Conservation (phyloP, 53 echinoderm and acorn worm genomes). For the Echinarachnius parma region DNA sequence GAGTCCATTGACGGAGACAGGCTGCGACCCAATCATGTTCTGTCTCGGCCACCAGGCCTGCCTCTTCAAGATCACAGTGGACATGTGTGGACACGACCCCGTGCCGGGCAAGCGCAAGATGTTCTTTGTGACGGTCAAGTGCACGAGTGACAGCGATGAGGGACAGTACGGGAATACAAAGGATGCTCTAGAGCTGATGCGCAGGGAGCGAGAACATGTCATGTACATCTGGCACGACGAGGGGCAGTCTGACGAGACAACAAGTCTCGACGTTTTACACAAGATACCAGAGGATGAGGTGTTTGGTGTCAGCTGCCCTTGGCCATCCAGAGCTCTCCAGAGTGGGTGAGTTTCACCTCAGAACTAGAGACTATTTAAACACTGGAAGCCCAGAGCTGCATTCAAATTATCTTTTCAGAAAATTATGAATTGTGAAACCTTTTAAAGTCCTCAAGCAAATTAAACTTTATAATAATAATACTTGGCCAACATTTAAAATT, state of each 20-base stretch:
- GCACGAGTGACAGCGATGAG: constrained; percentile 76
- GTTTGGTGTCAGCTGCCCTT: constrained; percentile 78
- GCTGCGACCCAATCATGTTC: constrained; percentile 87
- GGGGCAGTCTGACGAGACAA: constrained; percentile 45
- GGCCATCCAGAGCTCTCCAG: constrained; percentile 55
- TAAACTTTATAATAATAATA: too few species aligned
- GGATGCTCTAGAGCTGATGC: constrained; percentile 45
- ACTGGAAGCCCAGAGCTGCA: too few species aligned
- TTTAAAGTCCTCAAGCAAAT: too few species aligned
- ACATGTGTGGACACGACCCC: constrained; percentile 83
- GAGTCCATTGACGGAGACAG: constrained; percentile 71
- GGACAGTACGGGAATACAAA: constrained; percentile 55
- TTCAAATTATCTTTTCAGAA: too few species aligned
- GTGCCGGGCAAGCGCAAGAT: constrained; percentile 89
- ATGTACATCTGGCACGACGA: constrained; percentile 70
- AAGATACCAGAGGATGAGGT: constrained; percentile 79
- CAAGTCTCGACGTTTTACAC: constrained; percentile 53
- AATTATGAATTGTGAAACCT: too few species aligned
- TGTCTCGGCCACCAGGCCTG: constrained; percentile 98
- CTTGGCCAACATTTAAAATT: too few species aligned
- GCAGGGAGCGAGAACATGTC: constrained; percentile 66
- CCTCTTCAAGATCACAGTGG: constrained; percentile 87
- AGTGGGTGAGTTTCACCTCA: constrained; percentile 85
- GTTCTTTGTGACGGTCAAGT: constrained; percentile 80
- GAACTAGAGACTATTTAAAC: too few species aligned